Evolutionary conservation across 2,888 invertebrate species (phyloP), one percentile per base, ranked within the genome.

Genomic region (Apomyelois bistriatella): DNA sequence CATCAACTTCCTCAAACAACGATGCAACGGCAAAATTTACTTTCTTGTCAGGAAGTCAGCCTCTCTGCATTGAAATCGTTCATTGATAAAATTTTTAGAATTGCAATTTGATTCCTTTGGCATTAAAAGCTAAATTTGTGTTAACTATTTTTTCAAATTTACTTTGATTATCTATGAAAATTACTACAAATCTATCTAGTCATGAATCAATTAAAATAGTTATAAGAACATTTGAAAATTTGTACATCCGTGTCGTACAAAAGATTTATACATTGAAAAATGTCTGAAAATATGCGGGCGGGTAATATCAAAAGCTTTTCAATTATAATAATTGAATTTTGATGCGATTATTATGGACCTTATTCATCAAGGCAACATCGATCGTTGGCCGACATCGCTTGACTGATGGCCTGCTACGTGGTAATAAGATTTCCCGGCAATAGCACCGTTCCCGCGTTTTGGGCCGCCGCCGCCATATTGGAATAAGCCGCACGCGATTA

Each of bases 391-490:
- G 42, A 22, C 42, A 40, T 35, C 55, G 41, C 38, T 37, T 54
- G 47, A 49, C 51, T 58, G 53, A 58, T 61, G 54, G 54, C 50
- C 41, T 55, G 51, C 3, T 22, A 22, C 22, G 22, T 37, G 49
- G 58, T 72, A 76, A 72, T 59, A 61, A 70, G 68, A 70, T 72
- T 72, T 70, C 64, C 62, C 62, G 61, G 61, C 63, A 63, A 68
- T 64, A 58, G 57, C 57, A 56, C 55, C 58, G 59, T 61, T 56
- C 38, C 59, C 58, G 53, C 58, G 55, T 70, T 76, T 76, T 72
- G 69, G 74, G 61, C 51, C 66, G 59, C 71, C 58, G 75, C 78
- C 58, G 75, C 78, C 79, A 79, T 78, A 77, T 81, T 82, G 78
- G 71, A 76, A 78, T 70, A 70, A 61, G 57, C 66, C 65, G 58